Evolutionary conservation across 2,113 vertebrate species (phyloP), one percentile per base, ranked within the genome.

Genomic region (Varanus komodoensis): DNA sequence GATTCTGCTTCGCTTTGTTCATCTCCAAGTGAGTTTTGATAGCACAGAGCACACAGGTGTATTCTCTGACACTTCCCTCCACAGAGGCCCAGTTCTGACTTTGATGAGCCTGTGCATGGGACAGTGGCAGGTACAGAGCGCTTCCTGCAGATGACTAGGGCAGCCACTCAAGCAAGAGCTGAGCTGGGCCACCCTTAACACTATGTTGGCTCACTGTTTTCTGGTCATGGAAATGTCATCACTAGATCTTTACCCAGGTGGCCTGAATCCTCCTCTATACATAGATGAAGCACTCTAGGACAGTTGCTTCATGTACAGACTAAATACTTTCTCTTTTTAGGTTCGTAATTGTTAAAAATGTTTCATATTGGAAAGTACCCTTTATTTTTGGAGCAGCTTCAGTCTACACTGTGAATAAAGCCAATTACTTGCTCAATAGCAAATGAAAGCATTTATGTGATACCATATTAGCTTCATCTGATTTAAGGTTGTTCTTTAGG

Each of bases 321-420:
- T 57, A 57, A 15, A 81, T 57, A 17, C 54, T 81, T 81, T n/a
- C 50, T 81, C 27, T 89, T 90, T 61, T 86, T 86, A 67, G 27
- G 12, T 87, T 38, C 38, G 32, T 61, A 2, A 82, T 78, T 77
- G 90, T 90, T n/a, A 92, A 93, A 91, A 92, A 17, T 90, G 88
- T 91, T 93, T 50, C 77, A 48, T 44, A 50, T 79, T 83, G 86
- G 93, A 92, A 85, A 54, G 48, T 61, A 77, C 1, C 23, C 91
- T 83, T 93, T 89, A 87, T 89, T 90, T 71, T 88, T 95, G 91
- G 71, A 89, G 11, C 54, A 85, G 19, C 64, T 87, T 32, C 90
- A 92, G 90, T 88, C 82, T 91, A 23, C n/a, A 12, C 19, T 93
- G 75, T 86, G 84, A 95, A 94, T 32, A 90, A 27, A 87, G 32